Base-by-base conservation (phyloP, 2,113 vertebrate genomes). In the Pelmatolapia mariae region DNA sequence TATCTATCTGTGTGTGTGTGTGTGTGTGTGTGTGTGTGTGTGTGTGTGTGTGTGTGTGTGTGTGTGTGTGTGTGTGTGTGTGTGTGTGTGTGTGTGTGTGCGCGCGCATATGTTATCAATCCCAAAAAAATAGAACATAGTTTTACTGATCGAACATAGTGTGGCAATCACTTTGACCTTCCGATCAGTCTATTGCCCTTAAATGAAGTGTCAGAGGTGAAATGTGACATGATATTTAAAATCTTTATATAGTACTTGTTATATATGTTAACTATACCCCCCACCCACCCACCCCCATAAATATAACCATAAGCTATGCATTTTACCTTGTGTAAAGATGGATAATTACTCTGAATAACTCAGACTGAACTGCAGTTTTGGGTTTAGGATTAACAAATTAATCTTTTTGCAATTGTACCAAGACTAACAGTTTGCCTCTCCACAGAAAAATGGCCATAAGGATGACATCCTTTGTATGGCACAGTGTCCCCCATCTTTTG, bases 381-480 rank as follows among this genome's bases (percentile, higher is more conserved):
- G 24, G 11, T 36, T 66, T 57, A 13, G 22, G 22, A 71, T 29
- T 10, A 52, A 83, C 5, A 31, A 43, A 52, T 16, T 11, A 24
- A 47, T 43, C 7, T 52, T 54, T 13, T 19, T 38, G 59, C n/a
- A n/a, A 11, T 36, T 18, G 38, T 24, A 38, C 10, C 33, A 24
- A 56, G 1, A 18, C 79, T 78, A 10, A 83, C 16, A 36, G 6
- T 54, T 71, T 45, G 22, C 71, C 40, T 81, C 47, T 66, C 52
- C 26, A 79, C 92, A 97, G 96, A 93, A 54, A 53, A 86, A 78
- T 0, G 87, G 96, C 26, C 96, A 96, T 80, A 95, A 94, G 71
- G 96, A 96, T 1, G 94, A 97, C 86, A 94, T 96, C 85, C 94
- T 97, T 5, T 97, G 96, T 68, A 82, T 96, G 9, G 96, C 94